Evolutionary conservation across 2,113 vertebrate species (phyloP), one percentile per base, ranked within the genome.

Genomic region (Columba janthina): DNA sequence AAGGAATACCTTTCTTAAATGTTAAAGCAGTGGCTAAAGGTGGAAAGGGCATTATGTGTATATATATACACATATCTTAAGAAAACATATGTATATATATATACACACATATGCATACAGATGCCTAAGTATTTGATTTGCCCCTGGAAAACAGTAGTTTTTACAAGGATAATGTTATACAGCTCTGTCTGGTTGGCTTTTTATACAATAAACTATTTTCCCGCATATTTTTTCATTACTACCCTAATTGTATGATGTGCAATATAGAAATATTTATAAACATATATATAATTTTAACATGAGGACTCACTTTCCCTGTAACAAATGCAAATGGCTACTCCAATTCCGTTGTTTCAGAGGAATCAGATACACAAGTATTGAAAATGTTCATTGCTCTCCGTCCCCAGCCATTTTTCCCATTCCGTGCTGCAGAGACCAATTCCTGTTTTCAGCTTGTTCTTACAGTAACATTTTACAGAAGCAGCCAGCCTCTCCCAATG

Each of bases 11-110:
- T 82, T 70, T 53, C 4, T 29, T 53, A 75, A 79, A 61, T 48
- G 10, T 34, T 69, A 62, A 36, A 84, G 46, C 2, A 8, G 1
- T 22, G 10, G 12, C 53, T 67, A 65, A 75, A 67, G 12, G 7
- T 15, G 2, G 7, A 42, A 0, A 9, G 2, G 12, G 4, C 2
- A 5, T 19, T 62, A 40, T 17, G 4, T 56, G 13, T 51, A 6
- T 62, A 57, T 17, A 24, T 42, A 26, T 38, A 38, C 6, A 71
- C 2, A 17, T 32, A 65, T 42, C 4, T 21, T 62, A 84, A 77
- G 60, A 28, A 90, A 66, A 73, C 26, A 31, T 5, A 8, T 48
- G 44, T 19, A 24, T 13, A 21, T 46, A 2, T 24, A 29, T 13
- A 51, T 10, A 32, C 6, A 50, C 7, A 25, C 42, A 42, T 19